A percentile compares a stretch with the other conserved stretches of the same genome.
These are phyloP conservation scores for Lycaena phlaeas DNA, from an alignment of 2,888 invertebrate species.

Conservation along the genomic window DNA sequence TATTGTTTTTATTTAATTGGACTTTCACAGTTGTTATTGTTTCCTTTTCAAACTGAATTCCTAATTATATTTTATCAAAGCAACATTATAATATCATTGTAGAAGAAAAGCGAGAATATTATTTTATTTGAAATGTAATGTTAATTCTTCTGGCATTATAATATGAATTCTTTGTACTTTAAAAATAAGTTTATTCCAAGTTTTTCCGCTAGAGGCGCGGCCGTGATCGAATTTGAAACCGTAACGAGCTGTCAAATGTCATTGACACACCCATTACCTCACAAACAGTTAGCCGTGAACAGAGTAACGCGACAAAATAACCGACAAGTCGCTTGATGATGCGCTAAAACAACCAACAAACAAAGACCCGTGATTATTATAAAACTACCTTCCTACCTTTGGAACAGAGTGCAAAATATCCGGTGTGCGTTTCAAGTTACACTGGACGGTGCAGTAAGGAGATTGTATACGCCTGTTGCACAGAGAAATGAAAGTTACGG, in stretches of 20 bases:
- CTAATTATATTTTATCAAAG: no score
- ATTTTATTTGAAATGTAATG: no score
- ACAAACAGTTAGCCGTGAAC: conserved; percentile 22
- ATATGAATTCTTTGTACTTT: neutral
- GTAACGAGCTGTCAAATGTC: conserved; percentile 28
- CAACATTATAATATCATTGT: no score
- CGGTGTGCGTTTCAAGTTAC: conserved; percentile 12
- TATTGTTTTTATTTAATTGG: no score
- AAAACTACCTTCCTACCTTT: conserved; percentile 7
- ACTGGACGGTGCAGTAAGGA: conserved; percentile 27
- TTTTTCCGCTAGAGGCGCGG: conserved; percentile 2
- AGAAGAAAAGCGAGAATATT: no score
- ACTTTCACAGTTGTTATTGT: no score
- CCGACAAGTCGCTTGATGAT: conserved; percentile 25
- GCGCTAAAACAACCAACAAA: conserved; percentile 18
- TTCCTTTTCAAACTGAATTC: no score
- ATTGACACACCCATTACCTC: conserved; percentile 34
- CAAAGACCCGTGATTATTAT: conserved; percentile 8
- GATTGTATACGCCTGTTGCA: conserved; percentile 42
- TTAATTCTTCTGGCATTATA: neutral
- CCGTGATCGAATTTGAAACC: conserved; percentile 15
- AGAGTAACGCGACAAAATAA: conserved; percentile 25
- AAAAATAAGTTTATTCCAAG: neutral
- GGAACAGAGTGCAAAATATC: conserved; percentile 3
- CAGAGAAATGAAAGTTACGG: conserved; percentile 45